Evolutionary conservation across 2,797 vertebrate species (phyloP), one percentile per base, ranked within the genome.

Genomic region (Rhinatrema bivittatum): DNA sequence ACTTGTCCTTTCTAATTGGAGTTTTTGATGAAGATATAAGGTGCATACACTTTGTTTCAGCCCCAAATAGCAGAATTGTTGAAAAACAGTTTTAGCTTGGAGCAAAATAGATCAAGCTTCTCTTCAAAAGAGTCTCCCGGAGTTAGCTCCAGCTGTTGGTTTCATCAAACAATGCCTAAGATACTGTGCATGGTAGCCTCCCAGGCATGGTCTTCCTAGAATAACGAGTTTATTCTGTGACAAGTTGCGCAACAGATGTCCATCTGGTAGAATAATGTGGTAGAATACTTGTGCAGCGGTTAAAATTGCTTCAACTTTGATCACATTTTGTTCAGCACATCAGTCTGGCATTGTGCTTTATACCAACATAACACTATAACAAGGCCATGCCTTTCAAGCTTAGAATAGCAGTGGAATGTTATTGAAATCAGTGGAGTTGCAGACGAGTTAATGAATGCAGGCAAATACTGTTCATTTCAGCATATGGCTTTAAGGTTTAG

Each of bases 401-500:
- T 91, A 88, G 86, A 89, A 89, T 78, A 85, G 79, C 71, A 76
- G 68, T 68, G 86, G 85, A 90, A 90, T 95, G 91, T 90, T 93
- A 94, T 92, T 90, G 76, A 83, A 42, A 74, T 86, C 88, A 85
- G 73, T 84, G 88, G 83, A 78, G 89, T 90, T 93, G 82, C 85
- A 87, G 81, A 58, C 82, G 76, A 83, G 78, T 89, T 88, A 91
- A 91, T 88, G 80, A 85, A 80, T 84, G 79, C 90, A 93, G 88
- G 90, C 89, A 88, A 94, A 91, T 93, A 96, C 91, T 96, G 92
- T 96, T 91, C 87, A 92, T 93, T 95, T 92, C 85, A 84, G 83
- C 89, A 87, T 72, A 81, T 79, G 64, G 67, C 88, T 84, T 89
- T 92, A 78, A 87, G 40, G 56, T 88, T 87, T 74, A 79, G 87